Percentiles rank a stretch among this genome's conserved stretches.
Conservation (phyloP, 2,797 vertebrate species). For the Pagetopsis macropterus region DNA sequence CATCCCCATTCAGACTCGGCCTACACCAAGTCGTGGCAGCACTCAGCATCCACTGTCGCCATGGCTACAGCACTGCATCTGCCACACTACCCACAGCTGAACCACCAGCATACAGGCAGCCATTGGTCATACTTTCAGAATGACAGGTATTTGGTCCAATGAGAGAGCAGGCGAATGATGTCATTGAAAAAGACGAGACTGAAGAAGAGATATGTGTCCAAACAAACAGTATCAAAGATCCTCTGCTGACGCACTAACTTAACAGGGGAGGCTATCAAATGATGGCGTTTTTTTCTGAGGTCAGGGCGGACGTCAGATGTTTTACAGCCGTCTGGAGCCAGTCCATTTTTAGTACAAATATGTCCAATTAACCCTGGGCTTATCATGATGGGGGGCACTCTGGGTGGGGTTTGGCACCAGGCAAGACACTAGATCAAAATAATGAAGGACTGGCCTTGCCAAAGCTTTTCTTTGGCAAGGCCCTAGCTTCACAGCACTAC, state of each 20-base stretch:
- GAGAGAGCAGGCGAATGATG: conserved; percentile 54
- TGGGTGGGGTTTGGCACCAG: conserved; percentile 14
- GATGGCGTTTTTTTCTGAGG: conserved; percentile 12
- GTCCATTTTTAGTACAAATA: neutral
- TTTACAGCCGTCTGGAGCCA: conserved; percentile 11
- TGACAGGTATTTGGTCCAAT: conserved; percentile 49
- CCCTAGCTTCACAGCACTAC: neutral
- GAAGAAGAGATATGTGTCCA: conserved; percentile 34
- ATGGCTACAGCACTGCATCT: conserved; percentile 76
- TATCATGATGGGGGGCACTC: neutral
- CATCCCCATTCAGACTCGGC: conserved; percentile 73
- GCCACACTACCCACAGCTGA: conserved; percentile 22
- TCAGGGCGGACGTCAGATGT: conserved; percentile 23
- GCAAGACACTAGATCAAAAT: neutral
- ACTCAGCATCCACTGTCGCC: conserved; percentile 79
- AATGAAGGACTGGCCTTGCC: neutral
- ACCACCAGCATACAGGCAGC: conserved; percentile 8
- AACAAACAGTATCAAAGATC: conserved; percentile 41
- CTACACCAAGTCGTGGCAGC: conserved; percentile 64
- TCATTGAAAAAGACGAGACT: conserved; percentile 41
- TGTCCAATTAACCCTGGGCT: neutral
- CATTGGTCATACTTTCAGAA: conserved; percentile 35
- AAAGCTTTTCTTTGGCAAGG: neutral
- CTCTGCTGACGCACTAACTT: conserved; percentile 61
- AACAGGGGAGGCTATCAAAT: conserved; percentile 33